A percentile compares a stretch with the other conserved stretches of the same genome.
Evolutionary conservation across 2,797 vertebrate species (phyloP).

Genomic region (Enoplosus armatus): DNA sequence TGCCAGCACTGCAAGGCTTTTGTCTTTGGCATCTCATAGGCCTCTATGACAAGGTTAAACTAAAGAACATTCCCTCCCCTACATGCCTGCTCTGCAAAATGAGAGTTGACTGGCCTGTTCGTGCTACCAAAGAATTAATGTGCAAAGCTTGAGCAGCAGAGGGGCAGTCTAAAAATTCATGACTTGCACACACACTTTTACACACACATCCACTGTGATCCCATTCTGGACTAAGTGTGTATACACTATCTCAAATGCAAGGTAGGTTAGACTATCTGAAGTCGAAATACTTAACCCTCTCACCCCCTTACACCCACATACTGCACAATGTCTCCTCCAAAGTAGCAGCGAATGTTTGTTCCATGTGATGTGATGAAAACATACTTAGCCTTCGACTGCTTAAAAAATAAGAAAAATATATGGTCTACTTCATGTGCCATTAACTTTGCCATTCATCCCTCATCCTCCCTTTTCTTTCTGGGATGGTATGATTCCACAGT

Average conservation of each 20-base stretch:
- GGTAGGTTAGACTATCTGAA: slow-evolving; percentile 1
- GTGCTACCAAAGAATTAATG: slow-evolving; percentile 73
- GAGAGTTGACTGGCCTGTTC: slow-evolving; percentile 67
- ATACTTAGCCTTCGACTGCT: not conserved
- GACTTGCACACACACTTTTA: slow-evolving; percentile 35
- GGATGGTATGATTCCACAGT: not conserved
- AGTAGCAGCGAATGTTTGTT: not conserved
- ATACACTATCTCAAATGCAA: slow-evolving; percentile 26
- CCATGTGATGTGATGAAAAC: not conserved
- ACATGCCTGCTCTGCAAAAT: slow-evolving; percentile 74
- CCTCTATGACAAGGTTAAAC: slow-evolving; percentile 83
- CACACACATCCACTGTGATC: slow-evolving; percentile 10
- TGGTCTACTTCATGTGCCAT: not conserved
- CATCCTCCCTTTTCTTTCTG: not conserved
- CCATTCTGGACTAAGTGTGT: slow-evolving; percentile 18
- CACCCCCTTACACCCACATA: not conserved
- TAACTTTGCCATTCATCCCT: not conserved
- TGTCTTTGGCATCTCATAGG: slow-evolving; percentile 71
- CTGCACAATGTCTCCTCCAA: not conserved
- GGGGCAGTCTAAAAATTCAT: slow-evolving; percentile 60
- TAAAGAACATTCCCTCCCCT: slow-evolving; percentile 70
- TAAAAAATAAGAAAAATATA: not conserved
- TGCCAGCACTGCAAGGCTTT: slow-evolving; percentile 70
- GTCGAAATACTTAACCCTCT: slow-evolving; percentile 5
- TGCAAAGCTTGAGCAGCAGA: slow-evolving; percentile 64